Evolutionary conservation across 23 tunicate genomes (phyloP).

Genomic region (Phallusia fumigata): DNA sequence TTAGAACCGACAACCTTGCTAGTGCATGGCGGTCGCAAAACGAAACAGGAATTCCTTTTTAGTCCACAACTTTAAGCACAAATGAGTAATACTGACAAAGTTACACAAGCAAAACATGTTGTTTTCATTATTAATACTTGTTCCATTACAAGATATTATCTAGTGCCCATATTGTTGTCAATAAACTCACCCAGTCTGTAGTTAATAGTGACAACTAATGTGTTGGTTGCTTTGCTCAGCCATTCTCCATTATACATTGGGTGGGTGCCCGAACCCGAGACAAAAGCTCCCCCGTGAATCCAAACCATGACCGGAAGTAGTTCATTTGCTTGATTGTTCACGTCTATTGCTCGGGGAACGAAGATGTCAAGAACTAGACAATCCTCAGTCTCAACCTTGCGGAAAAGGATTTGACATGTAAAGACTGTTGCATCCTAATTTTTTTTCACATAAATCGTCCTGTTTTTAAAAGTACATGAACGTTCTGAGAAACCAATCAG

Average conservation of each 20-base stretch:
- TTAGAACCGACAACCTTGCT: no score
- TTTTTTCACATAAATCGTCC: no score
- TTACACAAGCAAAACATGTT: no score
- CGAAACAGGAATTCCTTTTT: no score
- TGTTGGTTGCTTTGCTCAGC: conserved; percentile 55
- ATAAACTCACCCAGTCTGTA: conserved; percentile 69
- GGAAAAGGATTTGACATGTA: neutral
- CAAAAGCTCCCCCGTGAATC: conserved; percentile 43
- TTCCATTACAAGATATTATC: no score
- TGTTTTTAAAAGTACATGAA: no score
- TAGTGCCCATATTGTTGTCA: no score
- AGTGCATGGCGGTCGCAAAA: no score
- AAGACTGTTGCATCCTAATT: neutral
- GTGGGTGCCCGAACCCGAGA: conserved; percentile 14
- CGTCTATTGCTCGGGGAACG: conserved; percentile 11
- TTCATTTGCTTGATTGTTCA: neutral
- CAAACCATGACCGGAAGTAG: conserved; percentile 37
- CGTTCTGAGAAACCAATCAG: no score
- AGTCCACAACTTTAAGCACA: no score
- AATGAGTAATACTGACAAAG: no score
- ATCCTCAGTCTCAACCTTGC: conserved; percentile 12
- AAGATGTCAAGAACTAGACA: conserved; percentile 22
- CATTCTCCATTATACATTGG: conserved; percentile 20
- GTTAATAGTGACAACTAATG: conserved; percentile 71
- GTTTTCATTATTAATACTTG: no score